Evolutionary conservation across 2,113 vertebrate species (phyloP).

Genomic region (Poeciliopsis prolifica): DNA sequence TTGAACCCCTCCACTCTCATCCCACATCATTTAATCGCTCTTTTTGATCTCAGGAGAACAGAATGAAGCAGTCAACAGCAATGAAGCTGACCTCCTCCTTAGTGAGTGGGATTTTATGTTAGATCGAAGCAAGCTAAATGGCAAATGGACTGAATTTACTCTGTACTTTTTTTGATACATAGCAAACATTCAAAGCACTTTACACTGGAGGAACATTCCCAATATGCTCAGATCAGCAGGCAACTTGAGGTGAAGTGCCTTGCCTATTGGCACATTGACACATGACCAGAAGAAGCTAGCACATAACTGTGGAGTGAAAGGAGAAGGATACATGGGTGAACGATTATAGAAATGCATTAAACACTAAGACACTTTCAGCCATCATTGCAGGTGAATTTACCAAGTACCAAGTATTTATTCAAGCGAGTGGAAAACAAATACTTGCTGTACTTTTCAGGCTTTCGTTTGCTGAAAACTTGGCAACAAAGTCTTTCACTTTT

Average conservation of each 20-base stretch:
- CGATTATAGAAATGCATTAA: background rate
- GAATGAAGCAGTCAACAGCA: slow-evolving; percentile 25
- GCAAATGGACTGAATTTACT: background rate
- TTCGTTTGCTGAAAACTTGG: background rate
- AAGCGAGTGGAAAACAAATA: background rate
- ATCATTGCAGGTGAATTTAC: background rate
- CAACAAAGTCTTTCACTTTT: background rate
- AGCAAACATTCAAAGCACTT: background rate
- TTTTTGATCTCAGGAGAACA: slow-evolving; percentile 23
- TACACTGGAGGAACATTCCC: background rate
- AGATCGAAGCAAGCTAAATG: background rate
- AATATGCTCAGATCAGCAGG: background rate
- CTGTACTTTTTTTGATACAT: background rate
- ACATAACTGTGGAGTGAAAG: background rate
- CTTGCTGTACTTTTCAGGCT: background rate
- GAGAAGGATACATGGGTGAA: background rate
- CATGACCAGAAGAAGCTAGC: too few relatives aligned
- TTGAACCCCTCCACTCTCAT: slow-evolving; percentile 16
- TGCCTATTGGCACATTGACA: too few relatives aligned
- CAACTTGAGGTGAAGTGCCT: background rate
- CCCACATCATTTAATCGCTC: slow-evolving; percentile 41
- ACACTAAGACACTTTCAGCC: background rate
- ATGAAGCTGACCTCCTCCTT: slow-evolving; percentile 31
- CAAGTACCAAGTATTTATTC: background rate
- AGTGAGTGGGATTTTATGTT: background rate